phyloP scores from a whole-genome alignment of 1,140 invertebrate genomes.

The Cydia fagiglandana region DNA sequence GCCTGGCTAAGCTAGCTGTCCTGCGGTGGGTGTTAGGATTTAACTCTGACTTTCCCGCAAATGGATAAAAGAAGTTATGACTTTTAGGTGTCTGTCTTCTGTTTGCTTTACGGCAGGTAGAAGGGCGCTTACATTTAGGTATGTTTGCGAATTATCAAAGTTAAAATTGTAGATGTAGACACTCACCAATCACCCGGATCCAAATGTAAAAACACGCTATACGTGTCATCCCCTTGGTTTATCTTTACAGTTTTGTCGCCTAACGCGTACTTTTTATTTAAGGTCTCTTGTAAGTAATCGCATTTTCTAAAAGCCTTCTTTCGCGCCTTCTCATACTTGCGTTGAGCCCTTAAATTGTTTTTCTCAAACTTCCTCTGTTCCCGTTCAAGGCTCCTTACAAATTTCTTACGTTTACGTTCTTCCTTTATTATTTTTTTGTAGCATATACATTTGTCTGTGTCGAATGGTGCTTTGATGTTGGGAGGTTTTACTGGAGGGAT shows the following conservation, averaged over 20 bases:
- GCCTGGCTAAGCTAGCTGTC: too few relatives aligned
- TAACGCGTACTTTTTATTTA: not conserved
- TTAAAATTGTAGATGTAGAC: too few relatives aligned
- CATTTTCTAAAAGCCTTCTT: not conserved
- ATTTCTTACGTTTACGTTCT: not conserved
- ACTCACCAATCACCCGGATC: not conserved
- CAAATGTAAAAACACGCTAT: not conserved
- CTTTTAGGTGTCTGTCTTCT: too few relatives aligned
- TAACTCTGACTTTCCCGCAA: too few relatives aligned
- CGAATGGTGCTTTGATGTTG: not conserved
- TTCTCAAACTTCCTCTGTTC: not conserved
- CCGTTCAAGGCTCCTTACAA: not conserved
- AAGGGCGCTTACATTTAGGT: too few relatives aligned
- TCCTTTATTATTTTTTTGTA: slow-evolving; percentile 8
- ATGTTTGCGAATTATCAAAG: too few relatives aligned
- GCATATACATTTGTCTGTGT: not conserved
- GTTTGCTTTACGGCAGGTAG: too few relatives aligned
- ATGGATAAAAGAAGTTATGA: too few relatives aligned
- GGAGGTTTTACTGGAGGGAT: not conserved
- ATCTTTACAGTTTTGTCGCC: not conserved
- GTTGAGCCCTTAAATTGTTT: not conserved
- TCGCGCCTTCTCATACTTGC: not conserved
- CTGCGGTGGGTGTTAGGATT: too few relatives aligned
- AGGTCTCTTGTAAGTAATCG: not conserved
- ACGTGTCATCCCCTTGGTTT: slow-evolving; percentile 1